phyloP scores from a whole-genome alignment of 1,140 invertebrate species.

The Diploscapter pachys region DNA sequence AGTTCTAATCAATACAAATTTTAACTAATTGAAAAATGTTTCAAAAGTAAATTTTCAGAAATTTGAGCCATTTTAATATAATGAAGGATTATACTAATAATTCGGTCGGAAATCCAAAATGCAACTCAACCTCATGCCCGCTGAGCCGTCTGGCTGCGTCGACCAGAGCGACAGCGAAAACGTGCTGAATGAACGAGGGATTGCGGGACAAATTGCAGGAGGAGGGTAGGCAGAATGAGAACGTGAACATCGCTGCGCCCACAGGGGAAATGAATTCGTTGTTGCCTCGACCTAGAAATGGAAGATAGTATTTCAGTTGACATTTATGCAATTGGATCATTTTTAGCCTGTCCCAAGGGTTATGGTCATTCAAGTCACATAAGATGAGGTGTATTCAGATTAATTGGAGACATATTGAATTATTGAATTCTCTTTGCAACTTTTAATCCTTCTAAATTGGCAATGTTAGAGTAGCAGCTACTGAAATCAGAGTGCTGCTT shows the following conservation, averaged over 20 bases:
- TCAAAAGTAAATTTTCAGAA: too few relatives aligned
- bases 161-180: slow-evolving; percentile 77
- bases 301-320: background rate
- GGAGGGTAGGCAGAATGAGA: slow-evolving; percentile 74
- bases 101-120: too few relatives aligned
- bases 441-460: background rate
- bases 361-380: too few relatives aligned
- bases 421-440: too few relatives aligned
- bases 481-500: too few relatives aligned
- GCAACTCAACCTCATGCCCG: slow-evolving; percentile 68
- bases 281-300: slow-evolving; percentile 69
- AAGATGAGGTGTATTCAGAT: too few relatives aligned
- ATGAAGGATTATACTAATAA: too few relatives aligned
- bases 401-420: too few relatives aligned
- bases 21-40: too few relatives aligned
- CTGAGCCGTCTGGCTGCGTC: slow-evolving; percentile 69
- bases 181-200: slow-evolving; percentile 78
- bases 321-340: slow-evolving; percentile 53
- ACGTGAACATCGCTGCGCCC: slow-evolving; percentile 84
- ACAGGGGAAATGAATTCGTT: slow-evolving; percentile 84
- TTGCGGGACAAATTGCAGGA: slow-evolving; percentile 70
- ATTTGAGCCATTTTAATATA: too few relatives aligned
- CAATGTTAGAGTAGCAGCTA: background rate
- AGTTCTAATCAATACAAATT: too few relatives aligned
- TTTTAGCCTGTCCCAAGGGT: slow-evolving; percentile 67